Conservation (phyloP, 1,140 invertebrate genomes). For the Megalonaias nervosa region DNA sequence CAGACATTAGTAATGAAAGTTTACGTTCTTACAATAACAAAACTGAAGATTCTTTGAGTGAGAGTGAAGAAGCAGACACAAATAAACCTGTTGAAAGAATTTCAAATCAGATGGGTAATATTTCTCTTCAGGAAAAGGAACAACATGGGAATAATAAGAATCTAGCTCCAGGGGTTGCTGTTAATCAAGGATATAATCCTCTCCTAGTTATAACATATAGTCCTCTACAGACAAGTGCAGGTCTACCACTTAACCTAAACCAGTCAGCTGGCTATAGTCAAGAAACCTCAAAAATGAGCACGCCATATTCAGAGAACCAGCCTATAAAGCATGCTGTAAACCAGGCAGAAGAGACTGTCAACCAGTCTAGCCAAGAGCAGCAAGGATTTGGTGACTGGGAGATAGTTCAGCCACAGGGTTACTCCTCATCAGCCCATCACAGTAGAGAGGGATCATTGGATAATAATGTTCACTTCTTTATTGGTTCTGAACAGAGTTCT, state of each 20-base stretch:
- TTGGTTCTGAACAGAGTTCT: conserved; percentile 45
- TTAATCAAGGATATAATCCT: neutral
- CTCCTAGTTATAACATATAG: neutral
- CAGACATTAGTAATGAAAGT: too few species aligned
- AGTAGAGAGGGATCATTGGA: conserved; percentile 53
- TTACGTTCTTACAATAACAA: too few species aligned
- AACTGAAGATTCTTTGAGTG: too few species aligned
- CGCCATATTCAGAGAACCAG: neutral
- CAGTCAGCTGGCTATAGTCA: neutral
- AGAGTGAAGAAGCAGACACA: too few species aligned
- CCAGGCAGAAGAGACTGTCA: conserved; percentile 8
- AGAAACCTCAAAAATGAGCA: neutral
- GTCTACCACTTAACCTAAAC: neutral
- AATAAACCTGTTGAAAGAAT: too few species aligned
- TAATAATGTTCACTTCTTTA: conserved; percentile 52
- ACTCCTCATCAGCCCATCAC: conserved; percentile 25
- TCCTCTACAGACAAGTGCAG: neutral
- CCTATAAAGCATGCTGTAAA: conserved; percentile 16
- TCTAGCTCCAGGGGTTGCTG: neutral
- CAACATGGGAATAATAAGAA: neutral
- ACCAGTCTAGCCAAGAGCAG: conserved; percentile 1
- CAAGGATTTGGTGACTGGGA: conserved; percentile 57
- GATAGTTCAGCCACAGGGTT: conserved; percentile 46
- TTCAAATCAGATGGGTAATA: too few species aligned
- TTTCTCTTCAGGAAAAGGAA: too few species aligned